Evolutionary conservation across 2,888 invertebrate genomes (phyloP), one percentile per base, ranked within the genome.

Genomic region (Volucella inflata): DNA sequence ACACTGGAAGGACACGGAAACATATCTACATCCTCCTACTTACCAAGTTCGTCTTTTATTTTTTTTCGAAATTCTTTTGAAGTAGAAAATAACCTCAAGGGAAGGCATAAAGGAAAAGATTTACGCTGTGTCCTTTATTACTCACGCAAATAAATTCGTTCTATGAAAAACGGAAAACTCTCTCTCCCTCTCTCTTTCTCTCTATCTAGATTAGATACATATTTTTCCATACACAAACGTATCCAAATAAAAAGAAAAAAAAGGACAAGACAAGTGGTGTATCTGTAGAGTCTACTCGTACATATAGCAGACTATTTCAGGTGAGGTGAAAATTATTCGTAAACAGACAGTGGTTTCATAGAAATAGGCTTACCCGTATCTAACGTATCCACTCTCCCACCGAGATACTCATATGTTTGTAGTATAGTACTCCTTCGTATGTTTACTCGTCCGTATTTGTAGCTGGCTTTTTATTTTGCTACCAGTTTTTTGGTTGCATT

Each of bases 251-350:
- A 71, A 81, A 65, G 51, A 30, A 62, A 42, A 46, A 59, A 71
- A 81, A 65, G 51, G 40, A 46, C 64, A 60, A 77, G 53, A 62
- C 59, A 59, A 71, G 71, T 76, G 60, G 51, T 70, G 55, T 62
- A 48, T 70, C 30, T 30, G 30, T 30, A 30, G 0, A 30, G 6
- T 30, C 30, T 30, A 30, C n/a, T n/a, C n/a, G 6, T 6, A 3
- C 30, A 64, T 62, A 65, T 51, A 51, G 4, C 38, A 16, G 59
- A n/a, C 64, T 21, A 30, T 70, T 60, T 70, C 71, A 77, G 65
- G 77, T 72, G 65, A 77, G 65, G 77, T 72, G 65, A 71, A 82
- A 48, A 72, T 77, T 65, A 36, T 77, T 76, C n/a, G 21, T 51
- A 70, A 70, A 64, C 57, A 64, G 55, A 59, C 38, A 46, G 76